Percentiles rank a stretch among this genome's conserved stretches.
phyloP scores from a whole-genome alignment of 2,797 vertebrate genomes.

The Enteromius argenteus region DNA sequence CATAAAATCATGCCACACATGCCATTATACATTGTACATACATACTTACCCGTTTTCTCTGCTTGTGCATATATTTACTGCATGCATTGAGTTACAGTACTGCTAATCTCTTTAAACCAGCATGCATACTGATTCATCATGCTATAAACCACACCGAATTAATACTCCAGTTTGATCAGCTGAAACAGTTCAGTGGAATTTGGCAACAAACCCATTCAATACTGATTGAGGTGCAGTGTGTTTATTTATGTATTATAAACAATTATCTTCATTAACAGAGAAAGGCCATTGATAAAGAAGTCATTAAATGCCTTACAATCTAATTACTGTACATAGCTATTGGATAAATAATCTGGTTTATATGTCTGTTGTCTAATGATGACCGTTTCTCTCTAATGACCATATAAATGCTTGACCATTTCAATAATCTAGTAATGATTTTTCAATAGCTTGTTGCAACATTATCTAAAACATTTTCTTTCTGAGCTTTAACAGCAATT shows the following conservation, averaged over 20 bases:
- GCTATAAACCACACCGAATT: background rate
- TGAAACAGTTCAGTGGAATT: background rate
- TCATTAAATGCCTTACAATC: constrained; percentile 47
- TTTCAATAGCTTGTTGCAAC: background rate
- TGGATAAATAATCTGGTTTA: background rate
- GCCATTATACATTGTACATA: background rate
- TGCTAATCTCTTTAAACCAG: background rate
- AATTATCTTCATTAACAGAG: constrained; percentile 27
- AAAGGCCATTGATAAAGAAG: constrained; percentile 28
- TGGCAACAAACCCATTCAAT: background rate
- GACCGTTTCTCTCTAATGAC: constrained; percentile 1
- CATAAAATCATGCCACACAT: background rate
- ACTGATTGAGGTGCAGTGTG: background rate
- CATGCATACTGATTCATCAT: background rate
- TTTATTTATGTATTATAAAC: background rate
- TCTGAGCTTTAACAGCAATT: background rate
- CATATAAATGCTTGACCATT: background rate
- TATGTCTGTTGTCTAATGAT: background rate
- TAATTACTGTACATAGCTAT: constrained; percentile 17
- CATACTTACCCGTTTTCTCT: background rate
- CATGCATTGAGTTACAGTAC: background rate
- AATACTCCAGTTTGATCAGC: background rate
- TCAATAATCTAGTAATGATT: constrained; percentile 22
- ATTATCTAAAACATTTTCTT: background rate
- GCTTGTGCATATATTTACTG: background rate